phyloP scores from a whole-genome alignment of 2,888 invertebrate genomes.

The Prostheceraeus crozeri region DNA sequence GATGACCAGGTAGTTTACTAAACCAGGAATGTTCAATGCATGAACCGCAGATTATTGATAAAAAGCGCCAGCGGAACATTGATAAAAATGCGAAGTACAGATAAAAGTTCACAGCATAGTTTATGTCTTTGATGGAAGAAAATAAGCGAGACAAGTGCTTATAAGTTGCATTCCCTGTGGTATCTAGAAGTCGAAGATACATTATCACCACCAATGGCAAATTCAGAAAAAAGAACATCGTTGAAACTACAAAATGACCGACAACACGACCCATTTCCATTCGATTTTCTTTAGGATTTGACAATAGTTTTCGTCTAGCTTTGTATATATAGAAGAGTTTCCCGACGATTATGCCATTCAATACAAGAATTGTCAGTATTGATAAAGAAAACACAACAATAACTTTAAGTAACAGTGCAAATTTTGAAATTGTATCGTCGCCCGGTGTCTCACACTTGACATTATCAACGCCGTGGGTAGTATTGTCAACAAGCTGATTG shows the following conservation, averaged over 20 bases:
- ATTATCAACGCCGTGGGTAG: constrained; percentile 7
- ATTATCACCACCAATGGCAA: constrained; percentile 25
- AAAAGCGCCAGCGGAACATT: constrained; percentile 36
- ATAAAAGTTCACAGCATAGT: constrained; percentile 36
- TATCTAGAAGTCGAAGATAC: too few relatives aligned
- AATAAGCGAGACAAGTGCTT: constrained; percentile 36
- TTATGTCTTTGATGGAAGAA: constrained; percentile 38
- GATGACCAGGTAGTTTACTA: too few relatives aligned
- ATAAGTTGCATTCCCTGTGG: neutral
- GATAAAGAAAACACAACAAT: constrained; percentile 32
- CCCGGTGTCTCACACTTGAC: constrained; percentile 13
- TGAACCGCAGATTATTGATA: constrained; percentile 24
- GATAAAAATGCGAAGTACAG: constrained; percentile 35
- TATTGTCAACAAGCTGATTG: constrained; percentile 1
- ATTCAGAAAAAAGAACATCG: constrained; percentile 9
- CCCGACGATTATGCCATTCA: constrained; percentile 22
- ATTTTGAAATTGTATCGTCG: neutral
- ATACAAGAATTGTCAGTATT: constrained; percentile 24
- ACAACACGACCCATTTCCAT: constrained; percentile 34
- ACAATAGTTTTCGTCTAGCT: constrained; percentile 7
- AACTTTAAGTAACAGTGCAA: constrained; percentile 18
- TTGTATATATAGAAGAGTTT: constrained; percentile 26
- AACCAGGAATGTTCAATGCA: constrained; percentile 13
- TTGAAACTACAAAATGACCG: constrained; percentile 19
- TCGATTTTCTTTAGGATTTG: constrained; percentile 30